Percentiles rank a stretch among this genome's conserved stretches.
phyloP scores from a whole-genome alignment of 2,888 invertebrate species.

The Drosophila diplacantha region DNA sequence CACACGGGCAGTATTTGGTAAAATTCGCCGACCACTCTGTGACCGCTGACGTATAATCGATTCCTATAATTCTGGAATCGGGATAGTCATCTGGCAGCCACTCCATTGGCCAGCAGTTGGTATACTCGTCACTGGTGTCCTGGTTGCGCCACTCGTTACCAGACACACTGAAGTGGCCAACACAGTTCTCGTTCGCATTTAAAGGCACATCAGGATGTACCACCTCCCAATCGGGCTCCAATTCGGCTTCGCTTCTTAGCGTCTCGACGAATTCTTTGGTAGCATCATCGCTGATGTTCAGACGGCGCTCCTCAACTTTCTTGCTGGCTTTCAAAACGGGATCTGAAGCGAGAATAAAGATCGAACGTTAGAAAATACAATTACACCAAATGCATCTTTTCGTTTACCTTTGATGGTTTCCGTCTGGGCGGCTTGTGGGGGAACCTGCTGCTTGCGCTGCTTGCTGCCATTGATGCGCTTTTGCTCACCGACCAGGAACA shows the following conservation, averaged over 20 bases:
- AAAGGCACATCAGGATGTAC: constrained; percentile 77
- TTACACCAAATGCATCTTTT: too few species aligned
- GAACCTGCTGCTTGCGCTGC: constrained; percentile 15
- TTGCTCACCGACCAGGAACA: constrained; percentile 76
- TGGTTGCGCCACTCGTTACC: constrained; percentile 77
- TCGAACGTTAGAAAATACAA: neutral
- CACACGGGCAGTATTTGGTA: constrained; percentile 77
- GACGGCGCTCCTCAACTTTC: constrained; percentile 57
- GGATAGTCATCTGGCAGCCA: constrained; percentile 91
- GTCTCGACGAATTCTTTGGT: constrained; percentile 77
- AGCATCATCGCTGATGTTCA: constrained; percentile 76
- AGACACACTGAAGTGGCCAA: constrained; percentile 79
- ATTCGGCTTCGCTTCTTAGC: constrained; percentile 71
- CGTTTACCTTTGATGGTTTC: constrained; percentile 33
- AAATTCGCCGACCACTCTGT: constrained; percentile 88
- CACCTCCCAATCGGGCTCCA: constrained; percentile 77
- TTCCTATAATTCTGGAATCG: constrained; percentile 85
- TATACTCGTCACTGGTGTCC: constrained; percentile 78
- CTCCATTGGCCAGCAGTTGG: constrained; percentile 95
- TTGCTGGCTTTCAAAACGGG: constrained; percentile 61
- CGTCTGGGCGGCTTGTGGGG: constrained; percentile 13
- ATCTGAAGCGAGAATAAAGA: constrained; percentile 44
- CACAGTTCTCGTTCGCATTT: constrained; percentile 67
- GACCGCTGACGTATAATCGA: constrained; percentile 92
- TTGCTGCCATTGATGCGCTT: constrained; percentile 59